These are phyloP conservation scores for Brachionichthys hirsutus DNA, from an alignment of 2,113 vertebrate genomes.

Conservation along the genomic window DNA sequence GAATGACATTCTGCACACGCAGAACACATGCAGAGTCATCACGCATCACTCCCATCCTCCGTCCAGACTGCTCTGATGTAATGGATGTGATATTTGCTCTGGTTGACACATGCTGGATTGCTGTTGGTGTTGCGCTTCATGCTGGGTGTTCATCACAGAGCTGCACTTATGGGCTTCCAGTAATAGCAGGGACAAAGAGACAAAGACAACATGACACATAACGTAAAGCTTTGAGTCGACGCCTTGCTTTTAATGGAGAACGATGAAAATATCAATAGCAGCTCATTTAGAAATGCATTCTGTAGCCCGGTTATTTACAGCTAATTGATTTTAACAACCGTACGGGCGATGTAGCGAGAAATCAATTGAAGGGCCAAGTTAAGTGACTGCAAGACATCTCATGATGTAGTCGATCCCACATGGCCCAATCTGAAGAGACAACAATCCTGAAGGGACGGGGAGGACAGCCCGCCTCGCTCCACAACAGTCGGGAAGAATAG, in stretches of 20 bases:
- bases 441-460: conserved; percentile 45
- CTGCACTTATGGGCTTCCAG: conserved; percentile 26
- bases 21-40: not conserved
- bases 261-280: conserved; percentile 73
- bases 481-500: conserved; percentile 46
- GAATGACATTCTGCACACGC: not conserved
- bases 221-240: conserved; percentile 59
- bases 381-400: conserved; percentile 68
- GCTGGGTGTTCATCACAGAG: conserved; percentile 15
- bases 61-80: conserved; percentile 14
- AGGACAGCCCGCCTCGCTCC: conserved; percentile 38
- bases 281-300: conserved; percentile 67
- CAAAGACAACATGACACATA: conserved; percentile 61
- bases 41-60: not conserved
- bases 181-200: conserved; percentile 50
- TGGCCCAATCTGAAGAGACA: conserved; percentile 58
- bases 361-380: conserved; percentile 65
- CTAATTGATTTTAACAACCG: conserved; percentile 72
- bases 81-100: conserved; percentile 48
- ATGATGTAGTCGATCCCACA: conserved; percentile 45
- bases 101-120: conserved; percentile 5
- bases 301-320: conserved; percentile 65
- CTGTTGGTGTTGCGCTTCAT: conserved; percentile 10
- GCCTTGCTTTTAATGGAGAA: conserved; percentile 65
- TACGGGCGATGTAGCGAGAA: conserved; percentile 57